These are phyloP conservation scores for Battus philenor DNA, from an alignment of 1,140 invertebrate species.

Conservation along the genomic window DNA sequence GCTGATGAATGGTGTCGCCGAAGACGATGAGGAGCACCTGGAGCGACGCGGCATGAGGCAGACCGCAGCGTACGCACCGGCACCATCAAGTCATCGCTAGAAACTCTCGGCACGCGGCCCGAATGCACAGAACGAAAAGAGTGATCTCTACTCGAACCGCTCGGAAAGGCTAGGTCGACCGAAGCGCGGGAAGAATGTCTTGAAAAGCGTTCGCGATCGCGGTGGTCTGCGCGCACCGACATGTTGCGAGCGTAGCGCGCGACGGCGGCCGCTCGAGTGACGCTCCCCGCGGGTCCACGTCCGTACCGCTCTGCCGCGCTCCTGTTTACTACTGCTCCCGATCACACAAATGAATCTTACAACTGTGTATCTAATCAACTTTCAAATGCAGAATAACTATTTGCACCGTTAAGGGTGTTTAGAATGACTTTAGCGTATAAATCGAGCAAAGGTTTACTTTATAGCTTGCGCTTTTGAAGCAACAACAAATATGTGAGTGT, in stretches of 20 bases:
- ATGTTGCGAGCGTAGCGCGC: slow-evolving; percentile 60
- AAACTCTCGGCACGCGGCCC: slow-evolving; percentile 54
- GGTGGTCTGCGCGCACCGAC: slow-evolving; percentile 61
- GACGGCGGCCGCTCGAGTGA: slow-evolving; percentile 63
- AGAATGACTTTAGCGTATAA: slow-evolving; percentile 30
- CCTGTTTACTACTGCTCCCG: slow-evolving; percentile 60
- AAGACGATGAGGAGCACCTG: slow-evolving; percentile 60
- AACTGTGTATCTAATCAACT: slow-evolving; percentile 46
- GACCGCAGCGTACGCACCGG: slow-evolving; percentile 64
- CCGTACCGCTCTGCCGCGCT: slow-evolving; percentile 34
- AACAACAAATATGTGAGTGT: not conserved
- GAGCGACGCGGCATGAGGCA: slow-evolving; percentile 57
- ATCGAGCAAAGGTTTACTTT: slow-evolving; percentile 30
- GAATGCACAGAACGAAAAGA: slow-evolving; percentile 65
- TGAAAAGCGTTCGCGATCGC: slow-evolving; percentile 63
- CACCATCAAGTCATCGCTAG: slow-evolving; percentile 67
- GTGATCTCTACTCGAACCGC: slow-evolving; percentile 56
- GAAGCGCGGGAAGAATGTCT: slow-evolving; percentile 67
- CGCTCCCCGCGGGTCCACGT: slow-evolving; percentile 37
- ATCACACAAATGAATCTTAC: slow-evolving; percentile 51
- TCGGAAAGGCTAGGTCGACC: slow-evolving; percentile 60
- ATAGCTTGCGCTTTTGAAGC: slow-evolving; percentile 8
- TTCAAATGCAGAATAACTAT: slow-evolving; percentile 38
- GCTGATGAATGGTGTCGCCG: slow-evolving; percentile 63
- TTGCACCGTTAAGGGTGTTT: slow-evolving; percentile 46